phyloP scores from a whole-genome alignment of 2,113 vertebrate species.

The Cynoglossus semilaevis region DNA sequence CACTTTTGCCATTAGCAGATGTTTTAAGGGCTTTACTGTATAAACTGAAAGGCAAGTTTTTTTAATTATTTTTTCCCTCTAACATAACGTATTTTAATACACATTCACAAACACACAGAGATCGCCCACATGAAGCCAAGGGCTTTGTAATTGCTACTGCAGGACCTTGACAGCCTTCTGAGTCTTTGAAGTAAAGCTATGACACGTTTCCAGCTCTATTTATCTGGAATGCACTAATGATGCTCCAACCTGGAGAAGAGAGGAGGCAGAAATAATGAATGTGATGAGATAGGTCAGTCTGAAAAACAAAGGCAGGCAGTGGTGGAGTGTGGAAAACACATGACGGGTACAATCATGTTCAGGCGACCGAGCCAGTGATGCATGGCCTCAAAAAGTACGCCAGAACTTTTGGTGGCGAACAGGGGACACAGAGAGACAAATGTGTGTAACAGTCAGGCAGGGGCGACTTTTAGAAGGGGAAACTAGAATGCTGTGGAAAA shows the following conservation, averaged over 20 bases:
- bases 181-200: constrained; percentile 60
- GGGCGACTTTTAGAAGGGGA: not conserved
- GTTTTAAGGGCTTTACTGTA: not conserved
- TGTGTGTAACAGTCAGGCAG: not conserved
- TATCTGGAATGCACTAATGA: constrained; percentile 55
- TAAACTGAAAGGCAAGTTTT: no score
- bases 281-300: constrained; percentile 21
- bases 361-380: not conserved
- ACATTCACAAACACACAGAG: constrained; percentile 20
- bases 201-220: constrained; percentile 28
- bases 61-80: no score
- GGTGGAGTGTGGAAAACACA: constrained; percentile 12
- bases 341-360: not conserved
- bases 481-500: not conserved
- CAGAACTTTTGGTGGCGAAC: not conserved
- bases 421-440: not conserved
- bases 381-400: not conserved
- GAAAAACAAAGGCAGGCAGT: constrained; percentile 14
- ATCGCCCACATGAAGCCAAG: constrained; percentile 27
- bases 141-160: constrained; percentile 56
- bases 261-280: constrained; percentile 28
- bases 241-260: constrained; percentile 31
- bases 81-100: no score
- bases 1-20: no score
- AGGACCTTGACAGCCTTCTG: constrained; percentile 44